These are phyloP conservation scores for Bemisia tabaci DNA, from an alignment of 1,140 invertebrate genomes.

Conservation along the genomic window DNA sequence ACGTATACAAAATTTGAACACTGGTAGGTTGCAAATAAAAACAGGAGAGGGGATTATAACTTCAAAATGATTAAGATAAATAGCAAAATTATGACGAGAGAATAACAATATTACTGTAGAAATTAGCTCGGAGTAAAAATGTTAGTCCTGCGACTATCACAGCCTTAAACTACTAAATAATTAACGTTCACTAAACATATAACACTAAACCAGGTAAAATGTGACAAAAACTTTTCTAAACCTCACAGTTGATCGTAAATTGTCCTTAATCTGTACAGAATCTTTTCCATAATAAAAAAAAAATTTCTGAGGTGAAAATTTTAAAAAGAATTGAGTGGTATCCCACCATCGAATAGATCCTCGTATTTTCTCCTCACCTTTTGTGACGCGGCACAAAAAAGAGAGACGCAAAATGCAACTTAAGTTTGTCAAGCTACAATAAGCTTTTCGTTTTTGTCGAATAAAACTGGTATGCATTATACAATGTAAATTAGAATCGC, in stretches of 20 bases:
- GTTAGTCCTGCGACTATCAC: background rate
- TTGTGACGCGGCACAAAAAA: too few species aligned
- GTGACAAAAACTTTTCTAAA: background rate
- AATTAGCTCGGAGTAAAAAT: background rate
- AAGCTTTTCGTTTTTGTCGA: too few species aligned
- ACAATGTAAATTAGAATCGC: too few species aligned
- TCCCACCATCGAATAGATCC: background rate
- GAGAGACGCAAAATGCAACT: too few species aligned
- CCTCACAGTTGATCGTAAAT: too few species aligned
- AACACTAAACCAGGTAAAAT: background rate
- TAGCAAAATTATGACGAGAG: background rate
- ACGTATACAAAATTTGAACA: background rate
- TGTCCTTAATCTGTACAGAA: too few species aligned
- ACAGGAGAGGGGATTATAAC: background rate
- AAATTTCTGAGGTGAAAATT: background rate
- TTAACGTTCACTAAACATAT: background rate
- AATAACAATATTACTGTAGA: background rate
- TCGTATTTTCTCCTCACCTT: too few species aligned
- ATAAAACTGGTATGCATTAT: too few species aligned
- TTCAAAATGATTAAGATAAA: background rate
- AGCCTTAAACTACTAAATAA: background rate
- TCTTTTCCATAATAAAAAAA: background rate
- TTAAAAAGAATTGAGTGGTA: background rate
- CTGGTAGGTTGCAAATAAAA: background rate
- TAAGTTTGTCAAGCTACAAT: too few species aligned